These are phyloP conservation scores for Pithys albifrons DNA, from an alignment of 2,113 vertebrate genomes.

Conservation along the genomic window DNA sequence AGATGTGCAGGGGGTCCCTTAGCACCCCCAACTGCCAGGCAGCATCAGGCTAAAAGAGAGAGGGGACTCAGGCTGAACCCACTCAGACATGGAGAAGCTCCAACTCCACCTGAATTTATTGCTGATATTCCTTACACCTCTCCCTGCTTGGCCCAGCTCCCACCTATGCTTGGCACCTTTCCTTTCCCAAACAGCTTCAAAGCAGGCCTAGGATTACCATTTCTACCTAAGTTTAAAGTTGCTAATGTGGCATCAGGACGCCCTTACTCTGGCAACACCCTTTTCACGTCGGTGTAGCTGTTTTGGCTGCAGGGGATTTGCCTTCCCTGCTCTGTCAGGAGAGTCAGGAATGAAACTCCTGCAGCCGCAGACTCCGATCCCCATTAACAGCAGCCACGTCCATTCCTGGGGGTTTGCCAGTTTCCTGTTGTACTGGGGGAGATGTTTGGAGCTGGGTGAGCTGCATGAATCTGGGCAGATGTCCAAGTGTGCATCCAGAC, in stretches of 20 bases:
- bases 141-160: neutral
- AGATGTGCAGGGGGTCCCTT: neutral
- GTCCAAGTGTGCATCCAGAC: neutral
- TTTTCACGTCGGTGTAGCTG: fast-evolving
- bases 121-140: neutral
- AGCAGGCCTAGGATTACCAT: fast-evolving
- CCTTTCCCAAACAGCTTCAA: neutral
- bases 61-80: neutral
- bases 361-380: fast-evolving
- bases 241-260: neutral
- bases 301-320: neutral
- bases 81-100: neutral
- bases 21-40: neutral
- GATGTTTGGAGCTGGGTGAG: neutral
- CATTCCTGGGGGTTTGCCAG: neutral
- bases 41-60: neutral
- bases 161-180: neutral
- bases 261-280: too few relatives aligned
- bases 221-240: neutral
- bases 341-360: fast-evolving
- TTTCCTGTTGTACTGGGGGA: neutral
- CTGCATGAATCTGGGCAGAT: fast-evolving
- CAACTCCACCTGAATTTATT: neutral
- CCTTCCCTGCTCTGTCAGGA: neutral
- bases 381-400: fast-evolving